These are phyloP conservation scores for Lerista edwardsae DNA, from an alignment of 2,797 vertebrate genomes.

Conservation along the genomic window DNA sequence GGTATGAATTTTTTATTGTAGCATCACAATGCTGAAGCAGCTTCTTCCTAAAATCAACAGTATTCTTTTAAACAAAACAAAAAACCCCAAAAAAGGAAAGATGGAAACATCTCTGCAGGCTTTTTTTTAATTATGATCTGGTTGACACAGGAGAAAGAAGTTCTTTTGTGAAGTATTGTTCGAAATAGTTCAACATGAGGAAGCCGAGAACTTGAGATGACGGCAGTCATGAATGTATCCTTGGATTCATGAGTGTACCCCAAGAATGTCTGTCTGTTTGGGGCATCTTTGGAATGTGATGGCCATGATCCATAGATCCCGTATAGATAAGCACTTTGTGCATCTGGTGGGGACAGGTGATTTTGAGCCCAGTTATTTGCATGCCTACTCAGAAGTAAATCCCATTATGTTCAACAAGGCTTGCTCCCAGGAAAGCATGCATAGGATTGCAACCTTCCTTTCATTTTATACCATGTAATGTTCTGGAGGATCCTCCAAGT, in stretches of 20 bases:
- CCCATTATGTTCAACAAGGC: too few species aligned
- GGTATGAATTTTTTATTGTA: constrained; percentile 46
- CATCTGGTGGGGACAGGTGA: too few species aligned
- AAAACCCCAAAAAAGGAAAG: constrained; percentile 30
- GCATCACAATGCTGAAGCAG: constrained; percentile 30
- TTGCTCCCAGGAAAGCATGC: too few species aligned
- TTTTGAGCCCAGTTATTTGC: too few species aligned
- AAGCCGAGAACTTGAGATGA: neutral
- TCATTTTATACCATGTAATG: too few species aligned
- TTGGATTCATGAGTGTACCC: neutral
- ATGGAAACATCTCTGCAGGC: constrained; percentile 13
- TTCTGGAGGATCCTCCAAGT: too few species aligned
- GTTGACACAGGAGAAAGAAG: constrained; percentile 25
- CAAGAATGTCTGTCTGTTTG: neutral
- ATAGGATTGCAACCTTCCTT: too few species aligned
- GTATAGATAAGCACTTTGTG: too few species aligned
- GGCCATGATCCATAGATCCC: neutral
- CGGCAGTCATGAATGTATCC: constrained; percentile 19
- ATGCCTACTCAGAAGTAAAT: too few species aligned
- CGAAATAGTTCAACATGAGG: constrained; percentile 20
- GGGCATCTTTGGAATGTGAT: neutral
- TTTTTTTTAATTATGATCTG: constrained; percentile 26
- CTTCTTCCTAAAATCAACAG: constrained; percentile 37
- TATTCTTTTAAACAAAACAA: constrained; percentile 39
- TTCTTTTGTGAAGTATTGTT: constrained; percentile 21